Conservation (phyloP, 2,113 vertebrate genomes). For the Mus musculus region GRCm39 chr14:98395501-98396000, state of each 20-base stretch:
- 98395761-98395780: neutral
- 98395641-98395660: neutral
- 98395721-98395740: neutral
- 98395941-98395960: too few relatives aligned
- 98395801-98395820: constrained; percentile 10
- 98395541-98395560: neutral
- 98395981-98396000: neutral
- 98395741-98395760: neutral
- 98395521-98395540: neutral
- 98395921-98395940: too few relatives aligned
- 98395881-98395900: constrained; percentile 10
- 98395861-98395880: neutral
- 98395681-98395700: neutral
- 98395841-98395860: neutral
- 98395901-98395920: neutral
- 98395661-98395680: neutral
- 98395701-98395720: neutral
- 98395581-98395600: constrained; percentile 30
- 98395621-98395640: neutral
- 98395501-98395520: neutral
- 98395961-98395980: too few relatives aligned
- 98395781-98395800: neutral
- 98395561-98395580: neutral
- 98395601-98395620: constrained; percentile 33
- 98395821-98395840: neutral